phyloP scores from a whole-genome alignment of 2,113 vertebrate genomes.

The Eolophus roseicapilla region DNA sequence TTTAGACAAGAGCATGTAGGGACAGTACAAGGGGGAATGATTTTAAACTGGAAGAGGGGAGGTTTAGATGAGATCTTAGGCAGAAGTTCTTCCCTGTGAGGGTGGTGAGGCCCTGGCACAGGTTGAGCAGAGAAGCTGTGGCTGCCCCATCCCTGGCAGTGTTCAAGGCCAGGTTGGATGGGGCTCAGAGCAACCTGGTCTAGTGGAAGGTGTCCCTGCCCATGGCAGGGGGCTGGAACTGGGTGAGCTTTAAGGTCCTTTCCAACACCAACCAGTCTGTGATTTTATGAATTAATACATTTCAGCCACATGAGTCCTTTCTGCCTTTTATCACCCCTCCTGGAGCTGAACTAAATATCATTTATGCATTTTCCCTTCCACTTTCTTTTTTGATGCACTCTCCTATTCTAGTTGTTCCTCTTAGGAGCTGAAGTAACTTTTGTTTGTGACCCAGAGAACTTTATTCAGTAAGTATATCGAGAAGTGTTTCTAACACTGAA shows the following conservation, averaged over 20 bases:
- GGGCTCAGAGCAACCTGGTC: not conserved
- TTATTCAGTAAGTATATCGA: conserved; percentile 41
- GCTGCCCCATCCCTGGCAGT: not conserved
- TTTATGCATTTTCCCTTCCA: not conserved
- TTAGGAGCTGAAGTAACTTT: conserved; percentile 9
- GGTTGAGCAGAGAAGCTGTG: not conserved
- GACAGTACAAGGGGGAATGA: not conserved
- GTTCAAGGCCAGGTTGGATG: not conserved
- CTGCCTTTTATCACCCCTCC: conserved; percentile 39
- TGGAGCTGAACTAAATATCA: conserved; percentile 19
- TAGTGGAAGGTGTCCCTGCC: not conserved
- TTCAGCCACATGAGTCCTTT: conserved; percentile 35
- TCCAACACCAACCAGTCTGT: not conserved
- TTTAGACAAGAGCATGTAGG: not conserved
- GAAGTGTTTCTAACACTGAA: conserved; percentile 54
- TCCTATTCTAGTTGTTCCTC: conserved; percentile 17
- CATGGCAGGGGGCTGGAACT: not conserved
- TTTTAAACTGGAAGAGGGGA: not conserved
- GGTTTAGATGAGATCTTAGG: not conserved
- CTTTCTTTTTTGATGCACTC: conserved; percentile 48
- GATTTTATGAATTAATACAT: not conserved
- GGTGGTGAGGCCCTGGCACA: not conserved
- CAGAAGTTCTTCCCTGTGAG: not conserved
- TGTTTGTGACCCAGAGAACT: conserved; percentile 56
- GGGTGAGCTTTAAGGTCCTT: not conserved